Percentiles rank a stretch among this genome's conserved stretches.
Evolutionary conservation across 2,888 invertebrate species (phyloP).

Genomic region (Scaptomyza flava): DNA sequence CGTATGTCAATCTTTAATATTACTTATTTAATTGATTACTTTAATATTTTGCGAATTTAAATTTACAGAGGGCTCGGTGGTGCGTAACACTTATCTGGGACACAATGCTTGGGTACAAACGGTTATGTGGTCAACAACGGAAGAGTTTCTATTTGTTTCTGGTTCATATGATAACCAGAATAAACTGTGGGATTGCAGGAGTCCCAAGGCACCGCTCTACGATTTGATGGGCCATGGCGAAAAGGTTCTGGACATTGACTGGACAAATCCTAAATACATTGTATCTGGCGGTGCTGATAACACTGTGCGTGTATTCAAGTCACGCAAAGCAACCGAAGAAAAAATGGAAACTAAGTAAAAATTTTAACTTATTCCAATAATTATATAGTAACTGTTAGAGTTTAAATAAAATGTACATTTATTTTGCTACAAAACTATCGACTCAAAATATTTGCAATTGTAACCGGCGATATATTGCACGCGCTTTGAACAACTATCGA

Average conservation of each 20-base stretch:
- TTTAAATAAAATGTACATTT: constrained; percentile 52
- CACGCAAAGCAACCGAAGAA: constrained; percentile 80
- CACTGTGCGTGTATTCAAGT: constrained; percentile 94
- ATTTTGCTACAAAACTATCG: constrained; percentile 35
- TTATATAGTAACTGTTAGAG: constrained; percentile 43
- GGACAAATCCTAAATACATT: constrained; percentile 94
- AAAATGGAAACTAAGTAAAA: constrained; percentile 57
- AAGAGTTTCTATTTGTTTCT: constrained; percentile 94
- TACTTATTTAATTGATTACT: neutral
- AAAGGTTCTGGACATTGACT: constrained; percentile 96
- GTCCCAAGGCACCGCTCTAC: constrained; percentile 95
- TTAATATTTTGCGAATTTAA: neutral
- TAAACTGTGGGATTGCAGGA: constrained; percentile 98
- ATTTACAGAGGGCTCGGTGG: constrained; percentile 91
- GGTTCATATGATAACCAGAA: constrained; percentile 95
- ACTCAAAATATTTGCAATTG: neutral
- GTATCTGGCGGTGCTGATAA: constrained; percentile 97
- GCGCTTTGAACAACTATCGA: constrained; percentile 38
- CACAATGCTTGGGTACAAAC: constrained; percentile 97
- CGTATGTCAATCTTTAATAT: constrained; percentile 85
- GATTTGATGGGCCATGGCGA: constrained; percentile 97
- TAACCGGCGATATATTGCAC: constrained; percentile 49
- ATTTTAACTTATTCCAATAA: constrained; percentile 24
- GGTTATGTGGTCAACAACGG: constrained; percentile 93
- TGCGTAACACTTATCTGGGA: constrained; percentile 92